Conservation (phyloP, 2,888 invertebrate genomes). For the Peribatodes rhomboidaria region DNA sequence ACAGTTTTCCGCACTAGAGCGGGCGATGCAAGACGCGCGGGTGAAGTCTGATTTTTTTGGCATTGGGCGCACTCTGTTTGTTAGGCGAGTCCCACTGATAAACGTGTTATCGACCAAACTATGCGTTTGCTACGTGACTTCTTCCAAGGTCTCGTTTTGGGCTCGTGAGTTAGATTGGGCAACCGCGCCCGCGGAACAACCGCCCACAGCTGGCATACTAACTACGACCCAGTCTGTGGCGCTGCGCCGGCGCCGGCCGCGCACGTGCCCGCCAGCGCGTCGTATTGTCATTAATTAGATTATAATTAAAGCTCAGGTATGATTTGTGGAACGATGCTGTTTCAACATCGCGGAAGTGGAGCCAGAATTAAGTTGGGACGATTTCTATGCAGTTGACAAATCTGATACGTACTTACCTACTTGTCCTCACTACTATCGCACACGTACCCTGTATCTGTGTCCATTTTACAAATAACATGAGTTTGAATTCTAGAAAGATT, state of each 20-base stretch:
- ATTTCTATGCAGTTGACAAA: not conserved
- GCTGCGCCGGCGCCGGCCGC: slow-evolving; percentile 14
- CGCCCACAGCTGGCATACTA: slow-evolving; percentile 4
- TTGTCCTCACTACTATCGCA: too few species aligned
- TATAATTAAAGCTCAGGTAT: slow-evolving; percentile 3
- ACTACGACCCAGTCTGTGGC: not conserved
- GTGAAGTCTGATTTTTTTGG: too few species aligned
- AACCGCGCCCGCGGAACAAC: slow-evolving; percentile 11
- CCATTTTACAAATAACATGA: too few species aligned
- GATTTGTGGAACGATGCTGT: slow-evolving; percentile 13
- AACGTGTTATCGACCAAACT: not conserved
- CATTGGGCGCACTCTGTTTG: too few species aligned
- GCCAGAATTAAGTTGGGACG: not conserved
- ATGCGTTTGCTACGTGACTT: slow-evolving; percentile 16
- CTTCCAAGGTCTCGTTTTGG: slow-evolving; percentile 5
- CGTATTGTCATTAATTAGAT: not conserved
- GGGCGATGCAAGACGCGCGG: too few species aligned
- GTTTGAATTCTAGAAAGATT: too few species aligned
- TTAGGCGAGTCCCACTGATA: too few species aligned
- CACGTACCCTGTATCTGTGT: too few species aligned
- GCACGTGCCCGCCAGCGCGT: slow-evolving; percentile 20
- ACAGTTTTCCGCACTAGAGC: too few species aligned
- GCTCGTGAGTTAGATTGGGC: slow-evolving; percentile 17
- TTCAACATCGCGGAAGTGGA: slow-evolving; percentile 15
- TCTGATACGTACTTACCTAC: not conserved